These are phyloP conservation scores for Lysiphlebus fabarum DNA, from an alignment of 1,140 invertebrate genomes.

Conservation along the genomic window DNA sequence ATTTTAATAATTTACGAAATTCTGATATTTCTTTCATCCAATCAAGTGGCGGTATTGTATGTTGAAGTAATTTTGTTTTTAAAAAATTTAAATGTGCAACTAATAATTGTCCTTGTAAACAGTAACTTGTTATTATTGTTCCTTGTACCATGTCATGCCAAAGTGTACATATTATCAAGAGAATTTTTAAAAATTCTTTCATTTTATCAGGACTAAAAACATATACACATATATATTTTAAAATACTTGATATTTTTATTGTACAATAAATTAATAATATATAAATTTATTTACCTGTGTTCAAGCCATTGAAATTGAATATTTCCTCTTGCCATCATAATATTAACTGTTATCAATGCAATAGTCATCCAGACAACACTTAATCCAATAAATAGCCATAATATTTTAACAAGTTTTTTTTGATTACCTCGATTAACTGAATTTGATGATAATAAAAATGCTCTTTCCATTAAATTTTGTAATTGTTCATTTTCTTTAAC, in stretches of 20 bases:
- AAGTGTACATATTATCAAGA: conserved; percentile 66
- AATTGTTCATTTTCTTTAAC: conserved; percentile 82
- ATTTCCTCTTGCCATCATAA: conserved; percentile 63
- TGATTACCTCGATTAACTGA: conserved; percentile 65
- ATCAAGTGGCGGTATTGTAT: conserved; percentile 65
- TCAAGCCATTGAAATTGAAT: conserved; percentile 66
- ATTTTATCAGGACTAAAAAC: conserved; percentile 50
- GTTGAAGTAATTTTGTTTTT: conserved; percentile 67
- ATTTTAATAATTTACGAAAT: conserved; percentile 70
- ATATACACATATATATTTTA: no score
- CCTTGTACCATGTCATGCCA: conserved; percentile 76
- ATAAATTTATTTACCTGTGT: conserved; percentile 29
- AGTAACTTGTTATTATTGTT: conserved; percentile 75
- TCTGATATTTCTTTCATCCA: conserved; percentile 78
- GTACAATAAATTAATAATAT: not conserved
- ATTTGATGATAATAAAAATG: conserved; percentile 68
- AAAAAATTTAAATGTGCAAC: conserved; percentile 69
- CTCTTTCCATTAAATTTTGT: conserved; percentile 86
- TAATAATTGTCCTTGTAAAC: conserved; percentile 73
- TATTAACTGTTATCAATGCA: conserved; percentile 63
- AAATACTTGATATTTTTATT: no score
- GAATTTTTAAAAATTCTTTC: conserved; percentile 57
- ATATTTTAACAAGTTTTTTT: conserved; percentile 62
- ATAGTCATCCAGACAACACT: conserved; percentile 66
- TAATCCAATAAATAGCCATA: conserved; percentile 69